Evolutionary conservation across 2,797 vertebrate genomes (phyloP), one percentile per base, ranked within the genome.

Genomic region (Eurystomus glaucurus): DNA sequence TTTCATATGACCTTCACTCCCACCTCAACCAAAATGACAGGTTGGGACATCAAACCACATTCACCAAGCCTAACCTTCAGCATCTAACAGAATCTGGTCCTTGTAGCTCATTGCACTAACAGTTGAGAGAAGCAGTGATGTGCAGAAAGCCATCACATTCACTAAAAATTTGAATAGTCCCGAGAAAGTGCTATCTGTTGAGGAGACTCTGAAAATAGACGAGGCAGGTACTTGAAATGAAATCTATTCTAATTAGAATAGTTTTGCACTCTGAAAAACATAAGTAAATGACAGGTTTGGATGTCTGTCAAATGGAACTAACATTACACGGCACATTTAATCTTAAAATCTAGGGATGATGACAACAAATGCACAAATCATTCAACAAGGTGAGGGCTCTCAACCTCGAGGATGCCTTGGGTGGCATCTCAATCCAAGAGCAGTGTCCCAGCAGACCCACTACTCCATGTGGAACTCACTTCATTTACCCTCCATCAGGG

Each of bases 1-100:
- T 82, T 50, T 48, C 7, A 4, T 70, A 43, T 65, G n/a, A 35
- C 9, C 8, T 28, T 5, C 6, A 1, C 2, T 6, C 0, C 1
- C 3, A 55, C 10, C 13, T 4, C 9, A 64, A 12, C 14, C 31
- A 71, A 57, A 60, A 35, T 37, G 31, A 41, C 25, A 69, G 13
- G 3, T 11, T 65, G 17, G 22, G 60, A 20, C 31, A 43, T 39
- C 16, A 69, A 91, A 54, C 5, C 5, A 11, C 23, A 26, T 45
- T 88, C 35, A 35, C 25, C 26, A 39, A 66, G 50, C 6, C 29
- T 48, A 65, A 85, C 18, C 20, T 55, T 58, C 23, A 77, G 6
- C 12, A 55, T 52, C 31, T 31, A 41, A 43, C 18, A 69, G 28
- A 65, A 51, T 43, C 15, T 51, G 22, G 9, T 62, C 18, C 9